Evolutionary conservation across 2,113 vertebrate genomes (phyloP).

Genomic region (Phalacrocorax aristotelis): DNA sequence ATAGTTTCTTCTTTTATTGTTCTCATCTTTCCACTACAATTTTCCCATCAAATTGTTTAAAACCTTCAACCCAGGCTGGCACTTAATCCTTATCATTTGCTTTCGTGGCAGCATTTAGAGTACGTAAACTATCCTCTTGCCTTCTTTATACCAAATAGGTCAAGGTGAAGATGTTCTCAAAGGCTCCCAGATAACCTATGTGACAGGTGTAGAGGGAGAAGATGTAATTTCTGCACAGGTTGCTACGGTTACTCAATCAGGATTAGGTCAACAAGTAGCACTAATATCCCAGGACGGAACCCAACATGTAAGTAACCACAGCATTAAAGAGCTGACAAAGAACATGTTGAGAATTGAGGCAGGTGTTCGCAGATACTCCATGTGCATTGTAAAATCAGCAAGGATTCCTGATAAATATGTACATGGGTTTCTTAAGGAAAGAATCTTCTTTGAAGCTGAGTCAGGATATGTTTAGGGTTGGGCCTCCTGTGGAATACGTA

Average conservation of each 20-base stretch:
- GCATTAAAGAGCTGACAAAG: neutral
- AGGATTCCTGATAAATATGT: neutral
- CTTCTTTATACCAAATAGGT: slow-evolving; percentile 71
- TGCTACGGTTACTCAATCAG: slow-evolving; percentile 82
- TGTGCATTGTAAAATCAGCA: neutral
- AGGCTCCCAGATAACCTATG: slow-evolving; percentile 84
- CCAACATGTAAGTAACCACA: slow-evolving; percentile 83
- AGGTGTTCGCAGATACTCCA: neutral
- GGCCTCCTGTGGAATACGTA: neutral
- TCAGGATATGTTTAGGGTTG: neutral
- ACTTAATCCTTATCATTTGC: neutral
- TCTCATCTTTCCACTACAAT: neutral
- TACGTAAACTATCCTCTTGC: neutral
- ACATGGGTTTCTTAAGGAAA: neutral
- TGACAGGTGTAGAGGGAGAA: slow-evolving; percentile 86
- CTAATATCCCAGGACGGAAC: slow-evolving; percentile 97
- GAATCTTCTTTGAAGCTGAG: neutral
- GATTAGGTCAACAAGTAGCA: slow-evolving; percentile 90
- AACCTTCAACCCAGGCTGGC: neutral
- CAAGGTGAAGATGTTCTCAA: slow-evolving; percentile 90
- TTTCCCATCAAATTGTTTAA: neutral
- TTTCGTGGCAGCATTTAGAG: neutral
- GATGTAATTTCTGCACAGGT: slow-evolving; percentile 89
- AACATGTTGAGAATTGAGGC: neutral
- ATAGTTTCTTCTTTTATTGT: neutral